Evolutionary conservation across 2,888 invertebrate species (phyloP).

Genomic region (Deroplatys truncata): DNA sequence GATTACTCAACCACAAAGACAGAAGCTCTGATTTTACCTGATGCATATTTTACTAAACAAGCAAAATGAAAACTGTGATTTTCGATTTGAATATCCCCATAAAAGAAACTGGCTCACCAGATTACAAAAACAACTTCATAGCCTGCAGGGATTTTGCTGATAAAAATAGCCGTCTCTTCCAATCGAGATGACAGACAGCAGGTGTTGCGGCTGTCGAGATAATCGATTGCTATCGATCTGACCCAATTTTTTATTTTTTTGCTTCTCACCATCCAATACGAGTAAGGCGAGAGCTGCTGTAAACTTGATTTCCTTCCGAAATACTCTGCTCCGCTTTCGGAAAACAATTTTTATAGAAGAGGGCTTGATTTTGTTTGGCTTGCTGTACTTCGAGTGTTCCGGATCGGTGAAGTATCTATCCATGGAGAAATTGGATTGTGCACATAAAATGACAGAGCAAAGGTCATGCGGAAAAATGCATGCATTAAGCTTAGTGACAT

Average conservation of each 20-base stretch:
- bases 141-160: neutral
- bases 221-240: neutral
- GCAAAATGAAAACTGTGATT: no score
- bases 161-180: neutral
- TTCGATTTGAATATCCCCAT: no score
- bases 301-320: neutral
- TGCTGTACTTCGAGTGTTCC: no score
- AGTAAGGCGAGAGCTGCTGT: neutral
- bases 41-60: no score
- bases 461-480: neutral
- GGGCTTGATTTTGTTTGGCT: neutral
- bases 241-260: neutral
- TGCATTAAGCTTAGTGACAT: no score
- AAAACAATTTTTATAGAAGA: neutral
- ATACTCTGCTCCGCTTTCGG: neutral
- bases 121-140: neutral
- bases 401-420: neutral
- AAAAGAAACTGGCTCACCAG: neutral
- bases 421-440: neutral
- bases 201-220: neutral
- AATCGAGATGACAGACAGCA: neutral
- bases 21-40: no score
- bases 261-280: neutral
- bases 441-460: neutral
- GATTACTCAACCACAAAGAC: no score